Conservation (phyloP, 2,888 invertebrate species). For the Athetis lepigone region DNA sequence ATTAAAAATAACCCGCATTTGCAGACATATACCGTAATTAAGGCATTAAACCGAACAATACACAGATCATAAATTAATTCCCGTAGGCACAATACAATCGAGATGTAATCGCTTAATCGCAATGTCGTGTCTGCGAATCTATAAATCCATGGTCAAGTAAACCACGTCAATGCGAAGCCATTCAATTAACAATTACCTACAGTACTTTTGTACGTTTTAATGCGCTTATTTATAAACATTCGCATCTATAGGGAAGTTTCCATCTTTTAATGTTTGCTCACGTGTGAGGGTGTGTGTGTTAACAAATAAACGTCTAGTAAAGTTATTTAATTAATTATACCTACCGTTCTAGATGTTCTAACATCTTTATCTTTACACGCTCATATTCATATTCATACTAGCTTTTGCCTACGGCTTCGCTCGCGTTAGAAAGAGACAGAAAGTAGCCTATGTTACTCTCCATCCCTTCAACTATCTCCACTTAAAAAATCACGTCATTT, state of each 20-base stretch:
- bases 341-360: neutral
- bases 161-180: slow-evolving; percentile 50
- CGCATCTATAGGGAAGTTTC: slow-evolving; percentile 50
- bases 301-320: neutral
- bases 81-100: slow-evolving; percentile 40
- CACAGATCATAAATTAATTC: too few relatives aligned
- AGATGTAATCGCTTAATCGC: slow-evolving; percentile 25
- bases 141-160: slow-evolving; percentile 18
- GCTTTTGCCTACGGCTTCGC: too few relatives aligned
- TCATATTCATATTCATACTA: too few relatives aligned
- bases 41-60: too few relatives aligned
- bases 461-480: too few relatives aligned
- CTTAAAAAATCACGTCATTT: too few relatives aligned
- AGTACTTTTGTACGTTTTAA: slow-evolving; percentile 20
- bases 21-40: too few relatives aligned
- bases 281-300: slow-evolving; percentile 11
- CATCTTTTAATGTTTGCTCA: slow-evolving; percentile 26
- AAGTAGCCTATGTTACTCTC: too few relatives aligned
- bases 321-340: neutral
- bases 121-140: slow-evolving; percentile 47
- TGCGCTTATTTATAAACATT: slow-evolving; percentile 49
- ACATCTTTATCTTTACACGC: neutral
- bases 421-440: too few relatives aligned
- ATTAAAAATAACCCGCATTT: too few relatives aligned
- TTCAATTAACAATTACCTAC: slow-evolving; percentile 50